Evolutionary conservation across 2,113 vertebrate genomes (phyloP), one percentile per base, ranked within the genome.

Genomic region (Notothenia coriiceps): DNA sequence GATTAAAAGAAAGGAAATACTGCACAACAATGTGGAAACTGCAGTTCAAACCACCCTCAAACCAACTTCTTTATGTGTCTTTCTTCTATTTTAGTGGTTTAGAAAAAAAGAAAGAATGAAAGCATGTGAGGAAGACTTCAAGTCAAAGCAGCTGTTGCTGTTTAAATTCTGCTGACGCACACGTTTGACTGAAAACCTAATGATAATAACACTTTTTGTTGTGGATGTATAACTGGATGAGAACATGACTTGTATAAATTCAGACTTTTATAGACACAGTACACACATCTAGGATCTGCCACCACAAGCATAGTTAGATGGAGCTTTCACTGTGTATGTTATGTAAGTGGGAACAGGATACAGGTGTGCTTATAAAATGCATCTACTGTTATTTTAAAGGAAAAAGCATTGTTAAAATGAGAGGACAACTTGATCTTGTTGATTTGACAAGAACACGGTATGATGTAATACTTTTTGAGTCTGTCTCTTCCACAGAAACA

Each of bases 341-440:
- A 44, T 67, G 60, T 54, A 20, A 14, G 46, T 35, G 20, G 49
- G n/a, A 57, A 13, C n/a, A 50, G 15, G 10, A 33, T 59, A 62
- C 43, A 22, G 25, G 2, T 25, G 7, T 44, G 29, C 55, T 52
- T 77, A 40, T 52, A 12, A 52, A 51, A 70, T 25, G 10, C 9
- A 74, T 29, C 40, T 13, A 4, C 8, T 17, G 22, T 61, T 22
- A 29, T 17, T 74, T 14, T 47, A 20, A 74, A 49, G 17, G 10
- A 35, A 61, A 62, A 6, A 2, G 2, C 10, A 4, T 8, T 59
- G 17, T 46, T 50, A 55, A 79, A 70, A 25, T 20, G 6, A 35
- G 18, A 68, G 50, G 15, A 59, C 35, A 74, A 51, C 25, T 25
- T 15, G 2, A 43, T 43, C 43, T 74, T 84, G 60, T 47, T 69